Evolutionary conservation across 2,888 invertebrate species (phyloP).

Genomic region (Ischnura elegans): DNA sequence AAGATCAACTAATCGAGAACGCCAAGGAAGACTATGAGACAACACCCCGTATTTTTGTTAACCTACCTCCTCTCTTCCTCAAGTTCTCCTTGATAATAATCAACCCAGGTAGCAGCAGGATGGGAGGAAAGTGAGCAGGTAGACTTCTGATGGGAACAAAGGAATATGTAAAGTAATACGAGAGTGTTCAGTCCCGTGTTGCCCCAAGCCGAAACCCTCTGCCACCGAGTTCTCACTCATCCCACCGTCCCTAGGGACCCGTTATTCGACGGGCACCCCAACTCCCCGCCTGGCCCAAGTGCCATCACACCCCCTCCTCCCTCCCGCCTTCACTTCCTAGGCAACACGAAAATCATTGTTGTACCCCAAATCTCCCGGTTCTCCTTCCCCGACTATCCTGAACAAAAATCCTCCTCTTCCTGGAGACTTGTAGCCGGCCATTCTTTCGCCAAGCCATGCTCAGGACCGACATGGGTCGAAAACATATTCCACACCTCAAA

Average conservation of each 20-base stretch:
- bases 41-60: too few relatives aligned
- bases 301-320: not conserved
- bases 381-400: not conserved
- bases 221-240: not conserved
- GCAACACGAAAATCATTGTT: conserved; percentile 1
- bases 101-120: conserved; percentile 22
- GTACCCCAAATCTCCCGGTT: not conserved
- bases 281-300: not conserved
- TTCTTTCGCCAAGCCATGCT: not conserved
- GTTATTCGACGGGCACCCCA: conserved; percentile 16
- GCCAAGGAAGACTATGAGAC: too few relatives aligned
- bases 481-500: not conserved
- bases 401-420: not conserved
- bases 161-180: conserved; percentile 58
- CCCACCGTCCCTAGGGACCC: not conserved
- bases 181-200: conserved; percentile 23
- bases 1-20: too few relatives aligned
- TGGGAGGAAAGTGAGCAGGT: not conserved
- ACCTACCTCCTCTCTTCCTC: not conserved
- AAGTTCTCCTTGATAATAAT: not conserved
- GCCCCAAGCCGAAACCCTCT: not conserved
- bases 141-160: conserved; percentile 28
- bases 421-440: not conserved
- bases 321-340: not conserved
- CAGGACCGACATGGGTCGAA: not conserved